These are phyloP conservation scores for Cebus imitator DNA, from an alignment of 2,113 vertebrate species.

Conservation along the genomic window DNA sequence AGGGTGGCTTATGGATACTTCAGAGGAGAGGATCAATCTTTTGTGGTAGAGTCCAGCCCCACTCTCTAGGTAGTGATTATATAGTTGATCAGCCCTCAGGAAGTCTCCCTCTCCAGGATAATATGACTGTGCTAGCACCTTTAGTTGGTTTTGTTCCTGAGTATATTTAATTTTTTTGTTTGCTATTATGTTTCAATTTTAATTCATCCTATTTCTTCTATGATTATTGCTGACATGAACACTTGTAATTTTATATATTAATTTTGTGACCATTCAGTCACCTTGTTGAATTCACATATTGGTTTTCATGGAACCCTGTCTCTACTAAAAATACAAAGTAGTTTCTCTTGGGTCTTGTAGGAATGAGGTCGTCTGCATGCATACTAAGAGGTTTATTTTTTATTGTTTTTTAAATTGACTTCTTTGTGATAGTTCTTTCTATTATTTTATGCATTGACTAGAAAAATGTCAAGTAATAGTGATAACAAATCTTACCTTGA, in stretches of 20 bases:
- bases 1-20: background rate
- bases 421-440: conserved; percentile 21
- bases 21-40: background rate
- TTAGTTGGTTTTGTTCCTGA: conserved; percentile 6
- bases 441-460: conserved; percentile 6
- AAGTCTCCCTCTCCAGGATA: background rate
- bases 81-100: background rate
- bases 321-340: background rate
- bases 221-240: background rate
- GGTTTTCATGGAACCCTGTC: background rate
- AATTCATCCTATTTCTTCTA: background rate
- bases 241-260: background rate
- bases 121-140: background rate
- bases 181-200: background rate
- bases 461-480: background rate
- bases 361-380: background rate
- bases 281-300: background rate
- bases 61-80: background rate
- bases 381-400: background rate
- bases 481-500: background rate
- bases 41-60: background rate
- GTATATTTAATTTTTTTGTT: conserved; percentile 30
- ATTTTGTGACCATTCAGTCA: background rate
- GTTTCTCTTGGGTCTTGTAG: background rate
- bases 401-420: background rate